These are phyloP conservation scores for Pteropus rufus DNA, from an alignment of 2,797 vertebrate genomes.

Conservation along the genomic window DNA sequence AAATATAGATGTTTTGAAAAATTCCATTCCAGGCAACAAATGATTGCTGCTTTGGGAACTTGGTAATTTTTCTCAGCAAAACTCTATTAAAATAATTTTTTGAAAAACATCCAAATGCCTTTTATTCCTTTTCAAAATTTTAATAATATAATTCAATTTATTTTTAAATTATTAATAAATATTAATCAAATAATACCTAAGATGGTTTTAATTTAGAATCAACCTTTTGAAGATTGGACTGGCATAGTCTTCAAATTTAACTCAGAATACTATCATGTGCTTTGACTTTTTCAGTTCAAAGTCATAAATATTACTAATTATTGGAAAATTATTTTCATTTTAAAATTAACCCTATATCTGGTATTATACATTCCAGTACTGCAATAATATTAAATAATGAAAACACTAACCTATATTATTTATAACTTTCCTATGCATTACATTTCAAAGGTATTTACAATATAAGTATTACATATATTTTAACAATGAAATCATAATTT, in stretches of 20 bases:
- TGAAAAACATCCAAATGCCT: not conserved
- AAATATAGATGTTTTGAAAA: not conserved
- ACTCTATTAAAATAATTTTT: not conserved
- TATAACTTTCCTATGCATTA: not conserved
- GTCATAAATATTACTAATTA: not conserved
- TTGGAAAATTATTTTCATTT: not conserved
- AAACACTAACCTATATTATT: not conserved
- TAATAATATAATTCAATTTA: not conserved
- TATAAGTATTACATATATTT: not conserved
- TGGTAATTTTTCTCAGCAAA: not conserved
- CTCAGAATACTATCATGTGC: not conserved
- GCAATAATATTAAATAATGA: not conserved
- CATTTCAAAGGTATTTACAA: not conserved
- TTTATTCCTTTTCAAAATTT: not conserved
- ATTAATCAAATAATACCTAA: not conserved
- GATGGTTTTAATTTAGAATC: not conserved
- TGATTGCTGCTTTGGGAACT: not conserved
- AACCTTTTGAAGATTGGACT: not conserved
- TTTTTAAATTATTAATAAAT: not conserved
- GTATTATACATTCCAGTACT: not conserved
- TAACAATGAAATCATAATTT: not conserved
- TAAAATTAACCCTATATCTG: not conserved
- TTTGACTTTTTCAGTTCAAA: not conserved
- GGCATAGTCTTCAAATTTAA: not conserved
- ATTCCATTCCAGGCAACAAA: not conserved